phyloP scores from a whole-genome alignment of 2,888 invertebrate genomes.

The Drosophila cyrtoloma region DNA sequence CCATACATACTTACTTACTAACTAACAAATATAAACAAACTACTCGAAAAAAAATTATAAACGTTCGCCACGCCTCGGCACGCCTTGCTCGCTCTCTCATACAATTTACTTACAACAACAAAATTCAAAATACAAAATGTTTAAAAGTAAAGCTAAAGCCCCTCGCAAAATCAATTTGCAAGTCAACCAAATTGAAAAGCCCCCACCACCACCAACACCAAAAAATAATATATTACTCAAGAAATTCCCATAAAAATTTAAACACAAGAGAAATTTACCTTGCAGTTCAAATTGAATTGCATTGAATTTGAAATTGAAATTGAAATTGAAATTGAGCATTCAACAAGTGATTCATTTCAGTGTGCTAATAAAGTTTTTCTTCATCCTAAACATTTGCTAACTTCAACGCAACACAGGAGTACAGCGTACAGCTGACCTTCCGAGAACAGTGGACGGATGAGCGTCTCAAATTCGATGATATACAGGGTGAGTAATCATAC shows the following conservation, averaged over 20 bases:
- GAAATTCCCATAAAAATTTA: constrained; percentile 51
- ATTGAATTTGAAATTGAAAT: constrained; percentile 28
- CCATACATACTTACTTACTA: constrained; percentile 38
- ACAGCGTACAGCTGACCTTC: constrained; percentile 98
- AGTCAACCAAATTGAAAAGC: constrained; percentile 61
- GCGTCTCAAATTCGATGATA: constrained; percentile 94
- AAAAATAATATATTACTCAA: constrained; percentile 24
- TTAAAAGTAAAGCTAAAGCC: constrained; percentile 46
- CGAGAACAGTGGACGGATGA: constrained; percentile 99
- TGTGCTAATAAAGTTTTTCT: constrained; percentile 50
- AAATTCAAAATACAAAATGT: constrained; percentile 35
- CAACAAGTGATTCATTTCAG: constrained; percentile 22
- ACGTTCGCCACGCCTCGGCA: constrained; percentile 54
- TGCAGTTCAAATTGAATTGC: constrained; percentile 69
- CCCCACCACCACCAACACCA: constrained; percentile 47
- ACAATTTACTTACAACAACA: constrained; percentile 28
- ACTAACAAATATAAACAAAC: constrained; percentile 45
- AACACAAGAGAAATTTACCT: constrained; percentile 68
- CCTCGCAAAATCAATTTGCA: constrained; percentile 52
- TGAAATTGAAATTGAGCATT: constrained; percentile 22
- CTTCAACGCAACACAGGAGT: constrained; percentile 89
- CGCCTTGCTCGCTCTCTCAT: constrained; percentile 71
- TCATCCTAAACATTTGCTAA: constrained; percentile 16
- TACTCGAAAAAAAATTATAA: constrained; percentile 27
- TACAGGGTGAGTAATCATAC: constrained; percentile 88